Evolutionary conservation across 2,113 vertebrate genomes (phyloP).

Genomic region (Calyptommatus sinebrachiatus): DNA sequence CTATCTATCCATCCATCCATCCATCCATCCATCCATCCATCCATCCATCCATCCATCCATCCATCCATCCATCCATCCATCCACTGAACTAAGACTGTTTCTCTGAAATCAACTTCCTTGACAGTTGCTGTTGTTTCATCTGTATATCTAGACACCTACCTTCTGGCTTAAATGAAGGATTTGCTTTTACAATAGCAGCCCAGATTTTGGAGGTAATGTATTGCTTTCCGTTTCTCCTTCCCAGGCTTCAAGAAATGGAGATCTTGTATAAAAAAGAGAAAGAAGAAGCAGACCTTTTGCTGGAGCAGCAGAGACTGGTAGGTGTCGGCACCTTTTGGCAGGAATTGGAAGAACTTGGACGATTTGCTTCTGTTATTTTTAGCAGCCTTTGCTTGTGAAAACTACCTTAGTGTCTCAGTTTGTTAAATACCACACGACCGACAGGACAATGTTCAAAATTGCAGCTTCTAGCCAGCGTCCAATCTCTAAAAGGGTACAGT

Average conservation of each 20-base stretch:
- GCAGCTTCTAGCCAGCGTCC: conserved; percentile 19
- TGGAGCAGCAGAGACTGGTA: conserved; percentile 98
- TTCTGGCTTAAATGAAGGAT: too few species aligned
- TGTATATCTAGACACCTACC: too few species aligned
- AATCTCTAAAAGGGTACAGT: conserved; percentile 13
- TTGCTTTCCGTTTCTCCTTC: conserved; percentile 10
- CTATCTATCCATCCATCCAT: too few species aligned
- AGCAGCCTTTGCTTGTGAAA: conserved; percentile 40
- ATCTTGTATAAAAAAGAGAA: conserved; percentile 98
- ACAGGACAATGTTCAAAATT: conserved; percentile 25
- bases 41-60: too few species aligned
- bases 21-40: too few species aligned
- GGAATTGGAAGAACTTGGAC: conserved; percentile 39
- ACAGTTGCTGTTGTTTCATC: too few species aligned
- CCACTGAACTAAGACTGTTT: too few species aligned
- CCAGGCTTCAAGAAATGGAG: conserved; percentile 97
- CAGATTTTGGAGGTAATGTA: too few species aligned
- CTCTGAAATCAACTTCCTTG: too few species aligned
- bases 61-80: too few species aligned
- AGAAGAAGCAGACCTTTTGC: conserved; percentile 94
- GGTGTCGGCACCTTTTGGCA: conserved; percentile 57
- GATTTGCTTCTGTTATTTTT: conserved; percentile 46
- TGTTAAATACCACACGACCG: not conserved
- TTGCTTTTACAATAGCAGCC: too few species aligned
- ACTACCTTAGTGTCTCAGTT: not conserved